Evolutionary conservation across 2,888 invertebrate species (phyloP).

Genomic region (Drosophila limbata): DNA sequence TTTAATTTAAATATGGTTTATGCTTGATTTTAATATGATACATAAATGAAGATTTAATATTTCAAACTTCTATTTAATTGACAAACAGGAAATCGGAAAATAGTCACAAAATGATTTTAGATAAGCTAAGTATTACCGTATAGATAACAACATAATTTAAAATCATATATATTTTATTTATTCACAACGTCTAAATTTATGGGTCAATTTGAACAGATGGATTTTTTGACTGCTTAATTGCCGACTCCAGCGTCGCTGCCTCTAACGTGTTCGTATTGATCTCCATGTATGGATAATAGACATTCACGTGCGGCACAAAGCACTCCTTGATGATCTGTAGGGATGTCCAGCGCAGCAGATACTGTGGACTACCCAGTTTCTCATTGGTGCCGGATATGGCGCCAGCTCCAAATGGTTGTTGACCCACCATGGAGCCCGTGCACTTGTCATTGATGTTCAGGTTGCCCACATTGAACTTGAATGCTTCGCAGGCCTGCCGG

Average conservation of each 20-base stretch:
- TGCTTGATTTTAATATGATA: no score
- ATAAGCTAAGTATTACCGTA: no score
- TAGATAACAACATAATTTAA: neutral
- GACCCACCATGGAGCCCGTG: conserved; percentile 98
- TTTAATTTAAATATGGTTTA: no score
- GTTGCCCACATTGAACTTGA: conserved; percentile 96
- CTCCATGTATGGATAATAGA: conserved; percentile 86
- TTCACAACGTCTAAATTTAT: neutral
- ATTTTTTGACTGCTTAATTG: neutral
- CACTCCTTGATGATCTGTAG: conserved; percentile 97
- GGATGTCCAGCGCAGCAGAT: conserved; percentile 95
- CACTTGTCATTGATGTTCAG: conserved; percentile 99
- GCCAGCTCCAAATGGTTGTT: conserved; percentile 99
- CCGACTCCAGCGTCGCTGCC: neutral
- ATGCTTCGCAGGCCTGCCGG: conserved; percentile 89
- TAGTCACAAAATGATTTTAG: neutral
- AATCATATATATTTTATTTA: neutral
- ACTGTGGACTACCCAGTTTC: conserved; percentile 98
- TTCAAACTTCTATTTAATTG: no score
- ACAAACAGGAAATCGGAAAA: neutral
- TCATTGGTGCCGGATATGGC: conserved; percentile 99
- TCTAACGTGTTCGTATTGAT: conserved; percentile 12
- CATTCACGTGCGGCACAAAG: conserved; percentile 91
- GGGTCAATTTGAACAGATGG: neutral
- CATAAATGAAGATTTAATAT: no score